Evolutionary conservation across 2,113 vertebrate genomes (phyloP), one percentile per base, ranked within the genome.

Genomic region (Lamprotornis superbus): DNA sequence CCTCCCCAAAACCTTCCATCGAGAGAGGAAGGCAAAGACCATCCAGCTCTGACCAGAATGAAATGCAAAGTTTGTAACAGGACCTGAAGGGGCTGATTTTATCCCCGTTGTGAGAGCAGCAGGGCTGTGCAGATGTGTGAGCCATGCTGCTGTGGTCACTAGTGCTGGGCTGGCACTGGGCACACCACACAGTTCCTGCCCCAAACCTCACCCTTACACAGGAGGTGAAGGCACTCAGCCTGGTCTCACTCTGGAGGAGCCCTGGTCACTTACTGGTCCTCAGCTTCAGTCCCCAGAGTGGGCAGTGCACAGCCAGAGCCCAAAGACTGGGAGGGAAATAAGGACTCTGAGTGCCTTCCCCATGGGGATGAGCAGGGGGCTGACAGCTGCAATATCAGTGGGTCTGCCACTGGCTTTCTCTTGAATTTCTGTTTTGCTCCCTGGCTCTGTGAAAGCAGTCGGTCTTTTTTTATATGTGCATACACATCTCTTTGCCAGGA

Each of bases 401-500:
- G 14, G 31, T 61, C 33, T 85, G 33, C 30, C 22, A 9, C 56
- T 49, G 28, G 12, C 7, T 19, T 57, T 31, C 52, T 75, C 19
- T 50, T 80, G 19, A 35, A 37, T 33, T 60, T 33, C 68, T 79
- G 7, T 19, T 91, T 75, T 65, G 14, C 22, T 82, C 71, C 37
- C 37, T 56, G 39, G 33, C 22, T 63, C 39, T 69, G 30, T 70
- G 81, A 67, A 83, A 57, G 21, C 15, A 44, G 20, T 20, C 0
- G 1, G 12, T 1, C 9, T 1, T 1, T 49, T 80, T 49, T 40
- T 44, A n/a, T 39, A 30, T 0, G 4, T 2, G 5, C 39, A 13
- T 2, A 4, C 12, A 10, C 5, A 10, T n/a, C 42, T 65, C 68
- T 84, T 39, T 39, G 5, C 11, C 24, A 44, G 47, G 37, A 67